phyloP scores from a whole-genome alignment of 1,140 invertebrate species.

The Pogonognathellus flavescens region DNA sequence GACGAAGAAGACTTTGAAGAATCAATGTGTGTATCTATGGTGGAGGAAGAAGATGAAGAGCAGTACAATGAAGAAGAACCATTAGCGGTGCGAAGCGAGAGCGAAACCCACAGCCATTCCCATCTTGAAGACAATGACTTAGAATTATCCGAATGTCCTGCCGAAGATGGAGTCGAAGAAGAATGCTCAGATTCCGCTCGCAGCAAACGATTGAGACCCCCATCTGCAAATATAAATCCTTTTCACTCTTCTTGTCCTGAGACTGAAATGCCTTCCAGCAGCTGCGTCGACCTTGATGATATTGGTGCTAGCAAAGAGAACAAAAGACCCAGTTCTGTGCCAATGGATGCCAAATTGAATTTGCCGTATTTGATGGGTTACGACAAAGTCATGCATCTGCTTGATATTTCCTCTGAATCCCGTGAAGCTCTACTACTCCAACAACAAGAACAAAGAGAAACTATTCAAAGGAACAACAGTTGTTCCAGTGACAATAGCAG shows the following conservation, averaged over 20 bases:
- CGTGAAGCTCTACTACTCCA: slow-evolving; percentile 1
- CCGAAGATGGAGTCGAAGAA: slow-evolving; percentile 63
- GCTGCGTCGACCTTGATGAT: slow-evolving; percentile 21
- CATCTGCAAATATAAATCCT: not conserved
- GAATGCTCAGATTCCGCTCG: slow-evolving; percentile 16
- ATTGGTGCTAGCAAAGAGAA: slow-evolving; percentile 35
- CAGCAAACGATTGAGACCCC: slow-evolving; percentile 14
- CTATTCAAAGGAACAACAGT: slow-evolving; percentile 11
- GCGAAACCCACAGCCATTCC: slow-evolving; percentile 12
- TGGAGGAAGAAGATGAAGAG: slow-evolving; percentile 13
- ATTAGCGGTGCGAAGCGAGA: slow-evolving; percentile 16
- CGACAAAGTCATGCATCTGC: slow-evolving; percentile 64
- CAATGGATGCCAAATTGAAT: slow-evolving; percentile 57
- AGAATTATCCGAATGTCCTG: slow-evolving; percentile 6
- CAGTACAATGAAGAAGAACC: slow-evolving; percentile 2
- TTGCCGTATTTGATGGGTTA: slow-evolving; percentile 61
- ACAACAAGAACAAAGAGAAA: slow-evolving; percentile 9
- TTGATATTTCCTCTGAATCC: slow-evolving; percentile 53
- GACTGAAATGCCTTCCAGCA: slow-evolving; percentile 28
- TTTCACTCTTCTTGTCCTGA: slow-evolving; percentile 5
- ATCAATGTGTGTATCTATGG: slow-evolving; percentile 4
- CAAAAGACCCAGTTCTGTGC: slow-evolving; percentile 53
- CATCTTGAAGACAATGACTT: slow-evolving; percentile 13
- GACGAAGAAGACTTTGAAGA: slow-evolving; percentile 46
- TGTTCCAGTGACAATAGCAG: slow-evolving; percentile 7